Percentiles rank a stretch among this genome's conserved stretches.
Conservation (phyloP, 2,113 vertebrate genomes). For the Hippocampus guttulatus region DNA sequence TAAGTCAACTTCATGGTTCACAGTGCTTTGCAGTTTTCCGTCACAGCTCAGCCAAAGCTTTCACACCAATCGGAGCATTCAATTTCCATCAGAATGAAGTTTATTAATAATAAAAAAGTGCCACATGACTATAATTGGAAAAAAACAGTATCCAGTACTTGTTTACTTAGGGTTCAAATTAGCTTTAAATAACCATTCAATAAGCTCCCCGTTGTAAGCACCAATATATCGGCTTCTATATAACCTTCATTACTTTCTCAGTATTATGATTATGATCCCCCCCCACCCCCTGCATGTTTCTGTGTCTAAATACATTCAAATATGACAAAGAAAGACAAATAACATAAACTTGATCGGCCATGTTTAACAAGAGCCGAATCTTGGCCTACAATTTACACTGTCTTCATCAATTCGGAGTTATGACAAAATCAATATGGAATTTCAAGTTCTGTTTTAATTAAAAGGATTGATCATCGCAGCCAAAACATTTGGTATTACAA, state of each 20-base stretch:
- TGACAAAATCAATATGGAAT: background rate
- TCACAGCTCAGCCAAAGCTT: constrained; percentile 6
- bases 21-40: background rate
- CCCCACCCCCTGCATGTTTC: background rate
- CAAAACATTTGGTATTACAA: background rate
- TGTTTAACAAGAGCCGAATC: too few species aligned
- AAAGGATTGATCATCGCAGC: background rate
- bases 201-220: background rate
- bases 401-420: background rate
- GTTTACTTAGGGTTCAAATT: constrained; percentile 1
- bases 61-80: constrained; percentile 1
- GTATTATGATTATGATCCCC: background rate
- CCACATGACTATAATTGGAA: background rate
- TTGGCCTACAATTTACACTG: too few species aligned
- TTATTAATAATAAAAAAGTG: background rate
- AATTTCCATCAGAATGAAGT: background rate
- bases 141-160: background rate
- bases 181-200: constrained; percentile 9
- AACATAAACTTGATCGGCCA: too few species aligned
- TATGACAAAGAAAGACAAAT: too few species aligned
- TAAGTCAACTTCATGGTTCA: constrained; percentile 10
- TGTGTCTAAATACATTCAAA: background rate
- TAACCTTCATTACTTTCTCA: background rate
- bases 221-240: background rate
- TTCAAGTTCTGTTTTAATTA: background rate